Evolutionary conservation across 2,113 vertebrate species (phyloP), one percentile per base, ranked within the genome.

Genomic region (Columba janthina): DNA sequence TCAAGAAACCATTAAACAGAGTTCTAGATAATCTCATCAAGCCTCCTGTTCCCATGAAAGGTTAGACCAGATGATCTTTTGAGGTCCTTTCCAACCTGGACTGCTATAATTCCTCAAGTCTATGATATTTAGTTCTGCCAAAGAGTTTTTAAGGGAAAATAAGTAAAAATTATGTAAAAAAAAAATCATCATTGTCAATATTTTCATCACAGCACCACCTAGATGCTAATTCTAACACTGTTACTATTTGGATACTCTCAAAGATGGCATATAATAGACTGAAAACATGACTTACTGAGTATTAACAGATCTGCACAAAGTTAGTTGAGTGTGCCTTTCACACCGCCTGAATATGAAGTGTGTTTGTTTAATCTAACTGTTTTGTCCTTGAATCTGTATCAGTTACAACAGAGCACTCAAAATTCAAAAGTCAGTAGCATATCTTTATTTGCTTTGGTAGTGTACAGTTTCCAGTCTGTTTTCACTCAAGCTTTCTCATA

Each of bases 281-380:
- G 29, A 44, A 77, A 53, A 5, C 22, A 44, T 58, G 15, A 34
- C 6, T 67, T 67, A 46, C 5, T 57, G 16, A 40, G 11, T 32
- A 38, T 46, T 65, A 53, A 51, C 11, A 78, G 36, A 46, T 62
- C 31, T 76, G 2, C 34, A 70, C 16, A 57, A 38, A 46, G 16
- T 8, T 76, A 5, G 13, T 34, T 3, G 1, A 29, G 22, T 53
- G 15, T 0, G 0, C 7, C 11, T 6, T 65, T 78, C 36, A 58
- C 40, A 22, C 6, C 38, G 4, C 38, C 19, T 31, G 19, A 58
- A 11, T 58, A 65, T 17, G 32, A 77, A 28, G 26, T 60, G 12
- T 24, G 10, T 0, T 15, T 62, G 36, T 75, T 89, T 17, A 29
- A 25, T 46, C 44, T 65, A 65, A 65, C 32, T 38, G 22, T 2